Evolutionary conservation across 2,113 vertebrate species (phyloP).

Genomic region (Alces alces): DNA sequence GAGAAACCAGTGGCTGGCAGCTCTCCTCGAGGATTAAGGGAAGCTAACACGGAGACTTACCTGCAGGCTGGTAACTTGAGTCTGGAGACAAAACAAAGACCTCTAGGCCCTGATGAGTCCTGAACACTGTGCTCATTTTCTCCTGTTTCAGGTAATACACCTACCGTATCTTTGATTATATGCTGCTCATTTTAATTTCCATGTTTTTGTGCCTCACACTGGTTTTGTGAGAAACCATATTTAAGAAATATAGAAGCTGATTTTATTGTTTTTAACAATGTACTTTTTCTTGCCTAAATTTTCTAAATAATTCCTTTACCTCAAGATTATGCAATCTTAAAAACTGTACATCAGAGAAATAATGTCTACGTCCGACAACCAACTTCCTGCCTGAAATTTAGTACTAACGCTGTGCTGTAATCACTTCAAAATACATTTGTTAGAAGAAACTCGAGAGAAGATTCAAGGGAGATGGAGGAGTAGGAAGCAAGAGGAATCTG

Average conservation of each 20-base stretch:
- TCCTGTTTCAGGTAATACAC: neutral
- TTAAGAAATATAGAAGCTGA: neutral
- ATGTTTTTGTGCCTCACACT: neutral
- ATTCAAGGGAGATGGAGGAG: neutral
- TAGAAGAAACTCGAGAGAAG: neutral
- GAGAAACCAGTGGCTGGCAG: conserved; percentile 33
- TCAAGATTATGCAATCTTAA: neutral
- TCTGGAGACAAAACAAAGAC: neutral
- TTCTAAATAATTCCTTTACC: neutral
- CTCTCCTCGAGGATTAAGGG: conserved; percentile 26
- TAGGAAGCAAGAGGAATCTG: neutral
- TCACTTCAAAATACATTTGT: neutral
- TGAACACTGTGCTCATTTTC: neutral
- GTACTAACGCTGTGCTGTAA: neutral
- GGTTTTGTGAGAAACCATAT: neutral
- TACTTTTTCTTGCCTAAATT: neutral
- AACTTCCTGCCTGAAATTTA: neutral
- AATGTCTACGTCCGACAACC: neutral
- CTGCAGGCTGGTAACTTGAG: neutral
- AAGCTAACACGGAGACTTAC: neutral
- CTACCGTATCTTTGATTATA: neutral
- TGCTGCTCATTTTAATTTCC: neutral
- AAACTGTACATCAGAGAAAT: neutral
- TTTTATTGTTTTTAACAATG: neutral
- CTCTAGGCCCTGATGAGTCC: neutral